Evolutionary conservation across 2,888 invertebrate species (phyloP).

Genomic region (Thereva nobilitata): DNA sequence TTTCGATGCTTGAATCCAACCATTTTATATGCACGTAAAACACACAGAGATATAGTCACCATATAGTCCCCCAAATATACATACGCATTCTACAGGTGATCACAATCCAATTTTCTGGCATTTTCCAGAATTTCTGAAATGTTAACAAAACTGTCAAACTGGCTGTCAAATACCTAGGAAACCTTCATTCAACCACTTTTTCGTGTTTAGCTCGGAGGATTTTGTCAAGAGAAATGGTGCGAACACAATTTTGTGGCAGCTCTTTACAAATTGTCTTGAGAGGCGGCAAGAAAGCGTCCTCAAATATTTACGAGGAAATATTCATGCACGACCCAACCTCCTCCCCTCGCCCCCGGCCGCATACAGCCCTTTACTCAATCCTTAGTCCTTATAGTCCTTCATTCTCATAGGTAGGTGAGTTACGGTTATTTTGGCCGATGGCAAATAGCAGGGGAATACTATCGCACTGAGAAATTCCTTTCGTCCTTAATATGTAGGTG

Average conservation of each 20-base stretch:
- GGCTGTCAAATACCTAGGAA: conserved; percentile 12
- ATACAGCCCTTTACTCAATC: too few species aligned
- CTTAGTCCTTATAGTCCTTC: too few species aligned
- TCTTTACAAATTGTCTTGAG: conserved; percentile 30
- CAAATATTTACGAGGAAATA: not conserved
- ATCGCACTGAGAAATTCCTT: not conserved
- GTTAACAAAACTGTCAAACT: not conserved
- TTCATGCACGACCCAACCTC: too few species aligned
- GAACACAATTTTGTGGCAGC: conserved; percentile 24
- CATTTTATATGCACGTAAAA: too few species aligned
- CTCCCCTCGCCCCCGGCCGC: too few species aligned
- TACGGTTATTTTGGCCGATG: conserved; percentile 4
- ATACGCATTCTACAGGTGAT: not conserved
- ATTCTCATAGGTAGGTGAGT: conserved; percentile 12
- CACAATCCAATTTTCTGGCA: conserved; percentile 4
- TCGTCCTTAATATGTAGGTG: too few species aligned
- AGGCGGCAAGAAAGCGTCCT: conserved; percentile 24
- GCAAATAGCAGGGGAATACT: not conserved
- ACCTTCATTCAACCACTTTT: conserved; percentile 15
- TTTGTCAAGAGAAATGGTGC: conserved; percentile 23
- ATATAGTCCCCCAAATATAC: too few species aligned
- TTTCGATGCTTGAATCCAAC: too few species aligned
- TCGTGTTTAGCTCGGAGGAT: conserved; percentile 11
- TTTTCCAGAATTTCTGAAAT: not conserved
- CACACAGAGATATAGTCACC: too few species aligned